These are phyloP conservation scores for Diplazon laetatorius DNA, from an alignment of 2,888 invertebrate genomes.

Conservation along the genomic window DNA sequence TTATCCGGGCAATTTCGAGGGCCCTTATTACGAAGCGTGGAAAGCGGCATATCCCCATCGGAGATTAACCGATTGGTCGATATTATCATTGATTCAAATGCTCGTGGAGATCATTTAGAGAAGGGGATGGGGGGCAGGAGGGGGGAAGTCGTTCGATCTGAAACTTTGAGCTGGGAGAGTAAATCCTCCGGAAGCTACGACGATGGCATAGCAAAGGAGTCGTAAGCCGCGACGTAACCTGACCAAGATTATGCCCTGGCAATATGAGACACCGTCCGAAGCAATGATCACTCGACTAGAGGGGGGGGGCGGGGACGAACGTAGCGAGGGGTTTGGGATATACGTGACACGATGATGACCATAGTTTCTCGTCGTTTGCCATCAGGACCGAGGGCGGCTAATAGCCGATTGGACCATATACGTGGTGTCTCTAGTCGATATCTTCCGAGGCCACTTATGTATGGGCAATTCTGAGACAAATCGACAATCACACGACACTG, in stretches of 20 bases:
- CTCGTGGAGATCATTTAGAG: conserved; percentile 34
- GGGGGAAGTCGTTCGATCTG: conserved; percentile 7
- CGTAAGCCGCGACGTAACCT: too few species aligned
- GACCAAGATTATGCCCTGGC: too few species aligned
- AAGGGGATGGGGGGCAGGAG: not conserved
- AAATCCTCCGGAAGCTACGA: too few species aligned
- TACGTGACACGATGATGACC: not conserved
- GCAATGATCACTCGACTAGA: conserved; percentile 1
- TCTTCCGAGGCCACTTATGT: conserved; percentile 28
- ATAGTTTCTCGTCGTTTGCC: not conserved
- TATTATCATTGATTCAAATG: conserved; percentile 55
- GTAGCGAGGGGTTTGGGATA: not conserved
- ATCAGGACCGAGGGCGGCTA: conserved; percentile 12
- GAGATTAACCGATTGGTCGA: conserved; percentile 42
- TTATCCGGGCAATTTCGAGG: too few species aligned
- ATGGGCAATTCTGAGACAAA: too few species aligned
- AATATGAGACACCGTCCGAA: too few species aligned
- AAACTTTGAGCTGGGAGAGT: conserved; percentile 44
- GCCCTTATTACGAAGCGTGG: too few species aligned
- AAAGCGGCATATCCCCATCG: not conserved
- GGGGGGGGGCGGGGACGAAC: not conserved
- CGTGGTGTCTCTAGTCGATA: conserved; percentile 2
- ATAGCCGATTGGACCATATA: conserved; percentile 43
- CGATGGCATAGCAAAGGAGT: too few species aligned
- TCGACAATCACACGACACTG: too few species aligned